These are phyloP conservation scores for Prietella phreatophila DNA, from an alignment of 2,113 vertebrate species.

Conservation along the genomic window DNA sequence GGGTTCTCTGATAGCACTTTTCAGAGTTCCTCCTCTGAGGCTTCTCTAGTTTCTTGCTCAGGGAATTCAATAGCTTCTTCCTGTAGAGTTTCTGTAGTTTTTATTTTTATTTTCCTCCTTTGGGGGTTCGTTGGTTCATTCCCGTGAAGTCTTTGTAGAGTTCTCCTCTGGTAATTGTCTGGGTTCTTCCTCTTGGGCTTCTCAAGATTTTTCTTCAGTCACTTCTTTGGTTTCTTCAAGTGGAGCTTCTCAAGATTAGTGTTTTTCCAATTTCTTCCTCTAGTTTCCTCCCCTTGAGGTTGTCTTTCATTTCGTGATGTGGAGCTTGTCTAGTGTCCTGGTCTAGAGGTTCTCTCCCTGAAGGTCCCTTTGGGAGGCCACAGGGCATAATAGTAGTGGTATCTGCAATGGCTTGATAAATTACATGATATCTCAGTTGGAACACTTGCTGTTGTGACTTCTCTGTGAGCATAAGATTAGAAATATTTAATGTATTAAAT, in stretches of 20 bases:
- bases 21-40: conserved; percentile 58
- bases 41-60: conserved; percentile 58
- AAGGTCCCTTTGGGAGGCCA: conserved; percentile 41
- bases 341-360: not conserved
- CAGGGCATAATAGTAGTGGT: not conserved
- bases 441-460: not conserved
- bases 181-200: not conserved
- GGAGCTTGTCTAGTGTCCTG: not conserved
- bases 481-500: not conserved
- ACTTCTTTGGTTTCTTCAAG: not conserved
- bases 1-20: not conserved
- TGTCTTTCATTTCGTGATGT: not conserved
- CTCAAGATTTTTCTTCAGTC: not conserved
- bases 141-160: not conserved
- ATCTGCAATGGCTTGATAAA: not conserved
- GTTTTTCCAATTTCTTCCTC: not conserved
- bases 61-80: not conserved
- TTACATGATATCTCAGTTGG: not conserved
- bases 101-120: not conserved
- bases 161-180: not conserved
- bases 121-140: too few relatives aligned
- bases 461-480: not conserved
- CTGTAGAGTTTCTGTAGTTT: not conserved
- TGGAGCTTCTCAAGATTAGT: not conserved
- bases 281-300: not conserved